A percentile compares a stretch with the other conserved stretches of the same genome.
phyloP scores from a whole-genome alignment of 23 tunicate genomes.

The Phallusia fumigata region DNA sequence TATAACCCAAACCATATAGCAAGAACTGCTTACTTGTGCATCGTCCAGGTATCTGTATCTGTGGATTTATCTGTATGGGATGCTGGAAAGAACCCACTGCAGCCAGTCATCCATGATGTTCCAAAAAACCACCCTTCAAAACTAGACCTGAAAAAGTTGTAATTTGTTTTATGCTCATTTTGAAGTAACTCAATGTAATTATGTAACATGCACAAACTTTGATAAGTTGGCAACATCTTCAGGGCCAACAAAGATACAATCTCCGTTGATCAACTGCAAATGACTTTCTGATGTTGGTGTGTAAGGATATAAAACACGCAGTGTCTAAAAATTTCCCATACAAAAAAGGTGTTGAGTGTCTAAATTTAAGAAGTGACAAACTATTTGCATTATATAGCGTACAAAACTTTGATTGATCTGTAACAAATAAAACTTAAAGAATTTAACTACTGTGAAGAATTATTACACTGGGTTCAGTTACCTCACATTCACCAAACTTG shows the following conservation, averaged over 20 bases:
- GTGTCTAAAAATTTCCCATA: slow-evolving; percentile 70
- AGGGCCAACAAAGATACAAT: slow-evolving; percentile 71
- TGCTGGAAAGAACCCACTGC: slow-evolving; percentile 81
- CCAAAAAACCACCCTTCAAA: slow-evolving; percentile 85
- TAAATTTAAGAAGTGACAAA: no score
- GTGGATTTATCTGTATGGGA: slow-evolving; percentile 72
- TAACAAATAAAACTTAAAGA: no score
- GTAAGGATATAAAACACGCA: slow-evolving; percentile 83
- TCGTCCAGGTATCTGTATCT: slow-evolving; percentile 93
- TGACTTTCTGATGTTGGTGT: slow-evolving; percentile 57
- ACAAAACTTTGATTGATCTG: no score
- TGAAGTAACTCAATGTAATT: neutral
- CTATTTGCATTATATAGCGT: no score
- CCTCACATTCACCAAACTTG: slow-evolving; percentile 76
- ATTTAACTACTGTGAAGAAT: no score
- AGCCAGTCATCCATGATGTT: slow-evolving; percentile 96
- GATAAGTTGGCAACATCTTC: slow-evolving; percentile 44
- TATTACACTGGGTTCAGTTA: neutral
- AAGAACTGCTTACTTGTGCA: slow-evolving; percentile 60
- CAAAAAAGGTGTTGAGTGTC: no score
- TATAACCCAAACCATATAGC: neutral
- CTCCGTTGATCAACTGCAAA: slow-evolving; percentile 90
- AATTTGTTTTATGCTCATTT: neutral
- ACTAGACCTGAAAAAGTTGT: slow-evolving; percentile 13
- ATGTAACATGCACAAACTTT: slow-evolving; percentile 27